These are phyloP conservation scores for Heliothis peltigera DNA, from an alignment of 2,888 invertebrate genomes.

Conservation along the genomic window DNA sequence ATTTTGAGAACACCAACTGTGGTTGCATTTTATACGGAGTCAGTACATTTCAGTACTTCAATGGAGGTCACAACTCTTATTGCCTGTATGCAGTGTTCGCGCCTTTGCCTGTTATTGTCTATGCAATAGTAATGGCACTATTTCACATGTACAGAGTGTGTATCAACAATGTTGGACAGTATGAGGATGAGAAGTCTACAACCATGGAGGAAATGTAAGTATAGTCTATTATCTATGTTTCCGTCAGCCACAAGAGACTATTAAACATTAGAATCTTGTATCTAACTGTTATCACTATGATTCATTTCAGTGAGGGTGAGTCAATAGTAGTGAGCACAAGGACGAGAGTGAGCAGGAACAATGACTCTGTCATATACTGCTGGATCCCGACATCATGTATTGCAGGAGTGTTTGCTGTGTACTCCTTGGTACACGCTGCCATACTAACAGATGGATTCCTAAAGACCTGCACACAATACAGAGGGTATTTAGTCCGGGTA, in stretches of 20 bases:
- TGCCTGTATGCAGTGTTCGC: conserved; percentile 93
- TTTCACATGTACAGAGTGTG: conserved; percentile 93
- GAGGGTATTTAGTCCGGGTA: conserved; percentile 91
- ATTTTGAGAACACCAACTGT: conserved; percentile 91
- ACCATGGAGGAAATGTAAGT: conserved; percentile 88
- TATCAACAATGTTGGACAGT: conserved; percentile 89
- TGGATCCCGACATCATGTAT: conserved; percentile 92
- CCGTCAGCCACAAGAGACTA: background rate
- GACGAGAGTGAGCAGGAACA: conserved; percentile 89
- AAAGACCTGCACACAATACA: conserved; percentile 94
- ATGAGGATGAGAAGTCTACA: conserved; percentile 85
- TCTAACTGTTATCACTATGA: conserved; percentile 9
- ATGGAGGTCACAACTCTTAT: conserved; percentile 91
- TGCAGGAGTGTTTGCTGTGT: conserved; percentile 91
- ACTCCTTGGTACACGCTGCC: conserved; percentile 92
- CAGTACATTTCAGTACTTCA: conserved; percentile 90
- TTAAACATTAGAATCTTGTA: background rate
- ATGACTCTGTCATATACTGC: conserved; percentile 91
- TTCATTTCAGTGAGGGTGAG: conserved; percentile 91
- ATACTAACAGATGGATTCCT: conserved; percentile 93
- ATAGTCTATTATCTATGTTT: background rate
- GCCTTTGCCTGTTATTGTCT: conserved; percentile 91
- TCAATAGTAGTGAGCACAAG: conserved; percentile 91
- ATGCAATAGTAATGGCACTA: conserved; percentile 91
- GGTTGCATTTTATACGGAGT: conserved; percentile 92